Evolutionary conservation across 2,888 invertebrate genomes (phyloP), one percentile per base, ranked within the genome.

Genomic region (Spilosoma lubricipeda): DNA sequence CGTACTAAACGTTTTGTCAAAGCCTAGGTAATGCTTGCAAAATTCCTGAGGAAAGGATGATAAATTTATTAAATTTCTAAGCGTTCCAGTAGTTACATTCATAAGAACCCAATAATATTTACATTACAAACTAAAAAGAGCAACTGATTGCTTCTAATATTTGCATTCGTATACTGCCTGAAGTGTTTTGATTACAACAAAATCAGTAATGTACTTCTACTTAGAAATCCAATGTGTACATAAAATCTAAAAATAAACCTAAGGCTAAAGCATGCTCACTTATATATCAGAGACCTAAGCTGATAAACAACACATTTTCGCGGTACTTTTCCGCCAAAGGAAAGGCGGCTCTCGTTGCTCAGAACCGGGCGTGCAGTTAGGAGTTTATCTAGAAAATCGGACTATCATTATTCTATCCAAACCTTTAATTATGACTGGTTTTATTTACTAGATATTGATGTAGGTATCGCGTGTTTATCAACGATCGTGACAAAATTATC

Each of bases 401-500:
- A 39, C 39, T 73, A 81, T 80, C 77, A 85, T 85, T 80, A 80
- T 82, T 80, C 79, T 78, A 56, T 74, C 78, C 82, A 71, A 84
- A 75, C 83, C 80, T 81, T 79, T 86, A 83, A 87, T 84, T 87
- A 82, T 79, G 70, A 78, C 71, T 70, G 72, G 80, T 85, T 86
- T 84, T 86, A 85, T 84, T 82, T 81, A 84, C 52, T 73, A 85
- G 79, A 20, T 86, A 85, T 84, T 92, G 91, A 92, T 91, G 90
- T 86, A 82, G 77, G 77, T 84, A 89, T 92, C 90, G 92, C 92
- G 92, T 93, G 92, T 88, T 81, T 79, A 70, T 77, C 73, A 74
- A 79, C 88, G 85, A 90, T 91, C 90, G 88, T 87, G 85, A 87
- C 86, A 84, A 87, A 88, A 87, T 88, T 90, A 88, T 90, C 86